These are phyloP conservation scores for Abrostola triplasia DNA, from an alignment of 2,888 invertebrate species.

Conservation along the genomic window DNA sequence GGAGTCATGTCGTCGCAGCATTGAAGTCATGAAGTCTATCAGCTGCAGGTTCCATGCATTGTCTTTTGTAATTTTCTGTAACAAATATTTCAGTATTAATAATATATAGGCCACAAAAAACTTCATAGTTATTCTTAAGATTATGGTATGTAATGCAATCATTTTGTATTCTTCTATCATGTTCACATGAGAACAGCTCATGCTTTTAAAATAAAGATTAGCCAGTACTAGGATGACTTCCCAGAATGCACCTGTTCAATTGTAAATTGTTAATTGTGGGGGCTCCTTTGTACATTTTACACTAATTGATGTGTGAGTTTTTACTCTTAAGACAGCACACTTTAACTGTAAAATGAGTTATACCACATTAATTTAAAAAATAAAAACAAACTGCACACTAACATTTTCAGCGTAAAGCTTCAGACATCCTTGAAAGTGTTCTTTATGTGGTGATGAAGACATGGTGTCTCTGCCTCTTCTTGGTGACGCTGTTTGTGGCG, in stretches of 20 bases:
- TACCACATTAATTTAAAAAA: not conserved
- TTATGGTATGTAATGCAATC: too few relatives aligned
- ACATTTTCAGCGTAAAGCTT: slow-evolving; percentile 95
- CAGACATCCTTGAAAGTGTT: slow-evolving; percentile 92
- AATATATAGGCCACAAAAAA: not conserved
- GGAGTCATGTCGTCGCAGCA: slow-evolving; percentile 91
- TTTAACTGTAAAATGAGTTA: not conserved
- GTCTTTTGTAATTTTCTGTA: slow-evolving; percentile 95
- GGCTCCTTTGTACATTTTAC: too few relatives aligned
- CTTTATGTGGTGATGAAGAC: slow-evolving; percentile 88
- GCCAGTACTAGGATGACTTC: too few relatives aligned
- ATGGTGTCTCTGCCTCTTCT: slow-evolving; percentile 70
- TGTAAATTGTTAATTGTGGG: too few relatives aligned
- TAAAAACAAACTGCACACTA: slow-evolving; percentile 61
- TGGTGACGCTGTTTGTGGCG: slow-evolving; percentile 72
- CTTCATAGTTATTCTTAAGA: too few relatives aligned
- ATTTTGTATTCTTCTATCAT: too few relatives aligned
- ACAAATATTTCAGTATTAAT: slow-evolving; percentile 23
- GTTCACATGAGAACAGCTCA: too few relatives aligned
- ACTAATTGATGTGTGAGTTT: too few relatives aligned
- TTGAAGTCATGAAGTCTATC: slow-evolving; percentile 94
- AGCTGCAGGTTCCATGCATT: slow-evolving; percentile 96
- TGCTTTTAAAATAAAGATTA: too few relatives aligned
- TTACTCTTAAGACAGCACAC: too few relatives aligned
- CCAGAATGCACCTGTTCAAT: too few relatives aligned